Percentiles rank a stretch among this genome's conserved stretches.
Evolutionary conservation across 2,797 vertebrate species (phyloP).

Genomic region (Fistularia tabacaria): DNA sequence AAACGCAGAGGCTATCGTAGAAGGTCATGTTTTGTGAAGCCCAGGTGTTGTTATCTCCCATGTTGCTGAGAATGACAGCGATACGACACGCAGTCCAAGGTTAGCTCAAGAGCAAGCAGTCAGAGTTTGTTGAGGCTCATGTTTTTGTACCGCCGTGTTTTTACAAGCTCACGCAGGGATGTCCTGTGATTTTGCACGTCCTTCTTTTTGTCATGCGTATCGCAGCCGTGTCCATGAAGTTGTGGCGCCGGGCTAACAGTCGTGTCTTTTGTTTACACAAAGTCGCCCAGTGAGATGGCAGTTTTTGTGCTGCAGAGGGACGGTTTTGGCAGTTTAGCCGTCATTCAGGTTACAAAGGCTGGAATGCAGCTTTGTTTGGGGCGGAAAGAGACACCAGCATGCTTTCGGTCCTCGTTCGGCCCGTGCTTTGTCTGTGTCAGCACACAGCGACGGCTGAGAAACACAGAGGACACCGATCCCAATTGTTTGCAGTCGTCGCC

Average conservation of each 20-base stretch:
- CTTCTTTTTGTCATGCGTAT: not conserved
- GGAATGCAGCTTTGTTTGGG: constrained; percentile 40
- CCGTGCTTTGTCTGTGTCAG: too few species aligned
- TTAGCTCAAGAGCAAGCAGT: not conserved
- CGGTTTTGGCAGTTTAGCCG: constrained; percentile 28
- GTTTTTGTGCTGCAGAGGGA: not conserved
- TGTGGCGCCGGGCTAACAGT: constrained; percentile 6
- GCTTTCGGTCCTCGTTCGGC: too few species aligned
- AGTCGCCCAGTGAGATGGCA: too few species aligned
- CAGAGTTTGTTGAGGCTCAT: not conserved
- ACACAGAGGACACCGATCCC: too few species aligned
- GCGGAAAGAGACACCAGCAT: too few species aligned
- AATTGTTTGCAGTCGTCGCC: too few species aligned
- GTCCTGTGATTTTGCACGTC: too few species aligned
- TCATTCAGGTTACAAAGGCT: constrained; percentile 34
- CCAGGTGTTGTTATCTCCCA: not conserved
- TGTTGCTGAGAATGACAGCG: not conserved
- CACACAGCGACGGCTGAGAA: too few species aligned
- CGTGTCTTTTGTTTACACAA: constrained; percentile 28
- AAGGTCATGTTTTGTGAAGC: not conserved
- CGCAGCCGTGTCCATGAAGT: not conserved
- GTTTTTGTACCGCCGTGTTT: too few species aligned
- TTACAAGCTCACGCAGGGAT: too few species aligned
- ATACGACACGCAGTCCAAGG: not conserved
- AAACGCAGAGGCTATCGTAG: too few species aligned